These are phyloP conservation scores for Isoperla grammatica DNA, from an alignment of 2,888 invertebrate species.

Conservation along the genomic window DNA sequence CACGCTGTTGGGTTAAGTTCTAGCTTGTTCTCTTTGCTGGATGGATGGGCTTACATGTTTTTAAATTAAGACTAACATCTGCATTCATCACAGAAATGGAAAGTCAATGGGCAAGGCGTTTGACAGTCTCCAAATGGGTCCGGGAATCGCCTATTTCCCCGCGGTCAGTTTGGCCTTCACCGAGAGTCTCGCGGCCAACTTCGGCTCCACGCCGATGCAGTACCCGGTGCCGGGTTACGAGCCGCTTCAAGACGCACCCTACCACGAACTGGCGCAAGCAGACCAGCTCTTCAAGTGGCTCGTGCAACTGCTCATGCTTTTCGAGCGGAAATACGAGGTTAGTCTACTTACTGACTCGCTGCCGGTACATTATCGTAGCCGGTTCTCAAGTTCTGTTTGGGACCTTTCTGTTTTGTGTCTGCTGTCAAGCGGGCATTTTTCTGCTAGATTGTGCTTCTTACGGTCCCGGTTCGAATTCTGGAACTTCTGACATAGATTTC, in stretches of 20 bases:
- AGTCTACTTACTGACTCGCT: too few species aligned
- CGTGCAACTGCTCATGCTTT: slow-evolving; percentile 42
- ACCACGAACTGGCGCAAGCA: slow-evolving; percentile 39
- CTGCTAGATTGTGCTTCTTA: too few species aligned
- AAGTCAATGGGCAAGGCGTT: slow-evolving; percentile 69
- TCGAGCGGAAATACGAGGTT: slow-evolving; percentile 30
- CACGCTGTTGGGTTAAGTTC: too few species aligned
- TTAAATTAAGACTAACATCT: too few species aligned
- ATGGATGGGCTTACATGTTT: too few species aligned
- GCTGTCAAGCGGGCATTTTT: too few species aligned
- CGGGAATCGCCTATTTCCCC: slow-evolving; percentile 72
- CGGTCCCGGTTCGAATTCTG: too few species aligned
- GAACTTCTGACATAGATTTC: too few species aligned
- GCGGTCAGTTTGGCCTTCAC: slow-evolving; percentile 71
- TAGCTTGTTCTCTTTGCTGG: too few species aligned
- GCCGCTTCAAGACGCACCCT: slow-evolving; percentile 53
- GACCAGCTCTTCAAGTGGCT: slow-evolving; percentile 47
- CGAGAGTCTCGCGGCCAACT: slow-evolving; percentile 72
- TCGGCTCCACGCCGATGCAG: slow-evolving; percentile 62
- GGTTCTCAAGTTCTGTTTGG: too few species aligned
- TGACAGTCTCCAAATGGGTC: slow-evolving; percentile 60
- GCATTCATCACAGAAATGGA: slow-evolving; percentile 58
- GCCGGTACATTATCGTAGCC: too few species aligned
- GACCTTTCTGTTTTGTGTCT: too few species aligned
- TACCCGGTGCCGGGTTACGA: slow-evolving; percentile 62